These are phyloP conservation scores for Polydrusus cervinus DNA, from an alignment of 2,888 invertebrate species.

Conservation along the genomic window DNA sequence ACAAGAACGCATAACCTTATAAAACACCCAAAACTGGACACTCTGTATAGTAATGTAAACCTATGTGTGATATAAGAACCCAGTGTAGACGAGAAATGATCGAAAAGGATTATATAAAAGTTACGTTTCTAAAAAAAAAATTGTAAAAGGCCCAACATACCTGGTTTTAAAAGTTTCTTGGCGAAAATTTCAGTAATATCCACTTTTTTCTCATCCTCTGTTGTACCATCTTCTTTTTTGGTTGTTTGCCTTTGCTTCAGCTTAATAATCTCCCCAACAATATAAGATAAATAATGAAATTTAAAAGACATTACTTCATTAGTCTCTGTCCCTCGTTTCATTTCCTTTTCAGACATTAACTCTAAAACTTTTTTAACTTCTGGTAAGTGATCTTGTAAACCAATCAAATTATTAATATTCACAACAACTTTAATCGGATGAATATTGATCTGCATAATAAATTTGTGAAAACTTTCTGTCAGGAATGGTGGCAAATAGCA, in stretches of 20 bases:
- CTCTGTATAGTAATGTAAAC: too few species aligned
- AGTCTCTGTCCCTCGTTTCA: slow-evolving; percentile 85
- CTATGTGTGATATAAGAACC: too few species aligned
- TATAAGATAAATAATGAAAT: slow-evolving; percentile 86
- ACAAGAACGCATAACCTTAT: too few species aligned
- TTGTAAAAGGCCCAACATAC: slow-evolving; percentile 58
- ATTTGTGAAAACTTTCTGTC: slow-evolving; percentile 86
- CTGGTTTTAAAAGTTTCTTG: slow-evolving; percentile 84
- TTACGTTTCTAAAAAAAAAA: neutral
- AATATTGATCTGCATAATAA: slow-evolving; percentile 89
- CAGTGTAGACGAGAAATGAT: too few species aligned
- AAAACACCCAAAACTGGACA: too few species aligned
- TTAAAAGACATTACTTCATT: slow-evolving; percentile 95
- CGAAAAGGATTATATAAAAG: too few species aligned
- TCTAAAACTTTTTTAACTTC: slow-evolving; percentile 87
- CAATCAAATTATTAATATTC: slow-evolving; percentile 83
- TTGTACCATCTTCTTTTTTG: slow-evolving; percentile 65
- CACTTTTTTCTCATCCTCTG: slow-evolving; percentile 72
- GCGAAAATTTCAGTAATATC: slow-evolving; percentile 85
- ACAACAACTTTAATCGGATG: slow-evolving; percentile 89
- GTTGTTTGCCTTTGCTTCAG: slow-evolving; percentile 79
- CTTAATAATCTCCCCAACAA: slow-evolving; percentile 82
- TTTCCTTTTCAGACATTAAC: slow-evolving; percentile 88
- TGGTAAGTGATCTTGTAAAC: slow-evolving; percentile 82
- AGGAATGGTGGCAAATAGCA: slow-evolving; percentile 83